These are phyloP conservation scores for Brachyistius frenatus DNA, from an alignment of 2,113 vertebrate genomes.

Conservation along the genomic window DNA sequence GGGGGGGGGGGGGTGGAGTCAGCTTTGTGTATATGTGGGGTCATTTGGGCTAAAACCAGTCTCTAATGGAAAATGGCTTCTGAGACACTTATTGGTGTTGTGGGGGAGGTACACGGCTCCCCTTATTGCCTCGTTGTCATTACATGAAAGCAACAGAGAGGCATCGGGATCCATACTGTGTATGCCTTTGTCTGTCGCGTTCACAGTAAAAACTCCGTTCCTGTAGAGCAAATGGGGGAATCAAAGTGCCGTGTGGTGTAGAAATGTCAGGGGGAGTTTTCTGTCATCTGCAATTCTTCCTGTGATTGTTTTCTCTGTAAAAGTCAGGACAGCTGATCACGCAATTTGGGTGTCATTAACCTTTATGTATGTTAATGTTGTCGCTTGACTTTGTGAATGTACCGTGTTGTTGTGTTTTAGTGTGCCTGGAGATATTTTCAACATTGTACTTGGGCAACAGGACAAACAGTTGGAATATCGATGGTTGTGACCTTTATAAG, in stretches of 20 bases:
- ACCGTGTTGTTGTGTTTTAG: not conserved
- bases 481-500: not conserved
- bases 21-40: constrained; percentile 52
- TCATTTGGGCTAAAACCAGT: constrained; percentile 66
- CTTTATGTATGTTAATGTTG: constrained; percentile 17
- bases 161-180: not conserved
- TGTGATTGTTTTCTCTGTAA: constrained; percentile 17
- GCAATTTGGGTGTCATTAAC: not conserved
- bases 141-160: constrained; percentile 14
- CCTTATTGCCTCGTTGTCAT: constrained; percentile 34
- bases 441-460: not conserved
- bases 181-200: not conserved
- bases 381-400: not conserved
- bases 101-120: constrained; percentile 58
- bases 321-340: not conserved
- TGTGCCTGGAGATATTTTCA: not conserved
- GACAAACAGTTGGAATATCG: not conserved
- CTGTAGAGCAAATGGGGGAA: not conserved
- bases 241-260: constrained; percentile 1
- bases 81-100: constrained; percentile 57
- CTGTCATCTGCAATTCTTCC: constrained; percentile 24
- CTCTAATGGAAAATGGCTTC: constrained; percentile 71
- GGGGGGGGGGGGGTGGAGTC: constrained; percentile 39
- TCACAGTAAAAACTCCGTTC: not conserved
- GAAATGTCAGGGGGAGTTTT: constrained; percentile 7